phyloP scores from a whole-genome alignment of 1,140 invertebrate genomes.

The Drosophila leontia region DNA sequence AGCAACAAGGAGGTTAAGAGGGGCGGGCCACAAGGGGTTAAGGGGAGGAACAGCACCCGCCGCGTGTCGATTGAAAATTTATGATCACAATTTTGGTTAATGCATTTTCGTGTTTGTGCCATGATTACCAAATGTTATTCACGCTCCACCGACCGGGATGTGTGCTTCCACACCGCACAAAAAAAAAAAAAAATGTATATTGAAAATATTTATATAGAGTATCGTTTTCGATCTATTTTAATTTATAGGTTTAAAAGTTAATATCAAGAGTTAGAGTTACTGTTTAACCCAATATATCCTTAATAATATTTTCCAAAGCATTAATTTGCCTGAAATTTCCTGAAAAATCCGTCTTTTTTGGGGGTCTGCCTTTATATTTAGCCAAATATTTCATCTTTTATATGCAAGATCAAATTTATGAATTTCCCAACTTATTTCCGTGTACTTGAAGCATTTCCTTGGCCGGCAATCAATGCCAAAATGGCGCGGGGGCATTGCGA shows the following conservation, averaged over 20 bases:
- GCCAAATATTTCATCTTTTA: no score
- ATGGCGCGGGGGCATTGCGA: constrained; percentile 69
- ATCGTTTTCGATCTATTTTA: background rate
- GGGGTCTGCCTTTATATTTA: background rate
- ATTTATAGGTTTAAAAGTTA: background rate
- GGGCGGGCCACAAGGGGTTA: constrained; percentile 11
- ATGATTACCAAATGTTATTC: constrained; percentile 84
- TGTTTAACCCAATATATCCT: no score
- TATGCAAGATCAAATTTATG: no score
- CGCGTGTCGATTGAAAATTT: constrained; percentile 83
- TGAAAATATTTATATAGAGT: background rate
- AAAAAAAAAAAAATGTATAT: background rate
- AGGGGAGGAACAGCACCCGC: constrained; percentile 73
- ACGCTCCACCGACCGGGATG: constrained; percentile 73
- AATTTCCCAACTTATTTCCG: background rate
- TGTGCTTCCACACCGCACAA: constrained; percentile 9
- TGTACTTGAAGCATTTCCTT: constrained; percentile 27
- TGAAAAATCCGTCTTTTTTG: no score
- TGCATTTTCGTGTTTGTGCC: constrained; percentile 83
- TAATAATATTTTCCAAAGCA: no score
- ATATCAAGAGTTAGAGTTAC: background rate
- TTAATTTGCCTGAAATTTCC: no score
- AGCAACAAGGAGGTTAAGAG: constrained; percentile 15
- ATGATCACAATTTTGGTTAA: constrained; percentile 84
- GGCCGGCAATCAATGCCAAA: constrained; percentile 78